A percentile compares a stretch with the other conserved stretches of the same genome.
Evolutionary conservation across 2,113 vertebrate species (phyloP).

Genomic region (Pyxicephalus adspersus): DNA sequence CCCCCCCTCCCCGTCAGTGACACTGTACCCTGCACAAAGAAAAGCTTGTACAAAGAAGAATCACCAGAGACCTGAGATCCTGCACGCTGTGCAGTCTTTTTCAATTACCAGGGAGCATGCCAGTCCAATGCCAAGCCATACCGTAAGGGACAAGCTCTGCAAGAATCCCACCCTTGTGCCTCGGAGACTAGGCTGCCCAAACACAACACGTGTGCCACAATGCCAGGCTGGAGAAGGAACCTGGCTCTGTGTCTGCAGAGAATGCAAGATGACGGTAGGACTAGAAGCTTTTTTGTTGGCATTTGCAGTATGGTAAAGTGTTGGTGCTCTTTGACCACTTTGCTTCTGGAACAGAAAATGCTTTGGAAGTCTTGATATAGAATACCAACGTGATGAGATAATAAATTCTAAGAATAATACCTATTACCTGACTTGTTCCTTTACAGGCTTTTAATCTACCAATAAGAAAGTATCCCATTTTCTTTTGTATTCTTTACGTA

Average conservation of each 20-base stretch:
- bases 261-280: constrained; percentile 84
- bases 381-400: too few relatives aligned
- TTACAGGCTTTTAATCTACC: too few relatives aligned
- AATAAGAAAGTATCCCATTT: too few relatives aligned
- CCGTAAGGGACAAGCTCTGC: constrained; percentile 48
- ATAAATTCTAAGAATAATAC: too few relatives aligned
- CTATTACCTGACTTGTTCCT: too few relatives aligned
- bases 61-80: not conserved
- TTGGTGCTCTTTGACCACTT: not conserved
- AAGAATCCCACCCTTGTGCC: constrained; percentile 60
- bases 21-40: constrained; percentile 32
- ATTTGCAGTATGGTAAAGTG: not conserved
- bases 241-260: constrained; percentile 83
- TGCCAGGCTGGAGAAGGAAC: constrained; percentile 86
- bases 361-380: too few relatives aligned
- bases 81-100: constrained; percentile 4
- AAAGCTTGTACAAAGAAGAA: constrained; percentile 6
- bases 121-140: constrained; percentile 60
- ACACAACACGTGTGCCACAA: constrained; percentile 61
- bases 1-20: not conserved
- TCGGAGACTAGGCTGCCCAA: constrained; percentile 24
- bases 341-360: not conserved
- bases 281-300: not conserved
- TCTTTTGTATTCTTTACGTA: too few relatives aligned
- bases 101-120: constrained; percentile 37